Percentiles rank a stretch among this genome's conserved stretches.
These are phyloP conservation scores for Alosa sapidissima DNA, from an alignment of 2,797 vertebrate species.

Conservation along the genomic window DNA sequence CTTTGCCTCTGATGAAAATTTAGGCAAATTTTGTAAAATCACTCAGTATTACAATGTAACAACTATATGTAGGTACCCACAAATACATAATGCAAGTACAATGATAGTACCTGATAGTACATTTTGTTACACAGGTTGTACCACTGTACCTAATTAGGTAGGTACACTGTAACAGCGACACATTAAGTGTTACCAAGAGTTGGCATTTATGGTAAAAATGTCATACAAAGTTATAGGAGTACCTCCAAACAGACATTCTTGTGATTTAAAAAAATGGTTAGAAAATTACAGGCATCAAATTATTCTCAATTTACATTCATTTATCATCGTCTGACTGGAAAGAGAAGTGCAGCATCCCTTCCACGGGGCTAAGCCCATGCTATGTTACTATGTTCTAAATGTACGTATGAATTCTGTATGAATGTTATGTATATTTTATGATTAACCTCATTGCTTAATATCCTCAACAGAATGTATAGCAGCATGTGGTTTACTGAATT, in stretches of 20 bases:
- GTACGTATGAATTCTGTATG: not conserved
- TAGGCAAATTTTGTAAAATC: no score
- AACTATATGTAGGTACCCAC: no score
- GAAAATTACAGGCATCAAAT: constrained; percentile 23
- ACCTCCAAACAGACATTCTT: not conserved
- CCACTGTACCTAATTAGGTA: no score
- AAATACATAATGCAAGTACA: no score
- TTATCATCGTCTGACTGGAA: not conserved
- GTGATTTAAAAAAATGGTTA: constrained; percentile 7
- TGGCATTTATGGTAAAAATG: constrained; percentile 10
- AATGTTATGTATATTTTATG: not conserved
- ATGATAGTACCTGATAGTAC: no score
- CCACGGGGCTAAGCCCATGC: not conserved
- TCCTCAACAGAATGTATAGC: not conserved
- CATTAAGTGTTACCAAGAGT: not conserved
- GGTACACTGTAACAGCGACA: no score
- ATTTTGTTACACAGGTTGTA: no score
- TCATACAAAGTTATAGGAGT: constrained; percentile 3
- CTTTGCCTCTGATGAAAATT: no score
- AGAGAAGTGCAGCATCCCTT: not conserved
- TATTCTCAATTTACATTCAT: constrained; percentile 19
- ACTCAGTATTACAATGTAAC: no score
- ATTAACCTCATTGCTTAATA: not conserved
- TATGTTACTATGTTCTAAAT: not conserved
- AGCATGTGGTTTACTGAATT: constrained; percentile 1